These are phyloP conservation scores for Desoria tigrina DNA, from an alignment of 2,888 invertebrate species.

Conservation along the genomic window DNA sequence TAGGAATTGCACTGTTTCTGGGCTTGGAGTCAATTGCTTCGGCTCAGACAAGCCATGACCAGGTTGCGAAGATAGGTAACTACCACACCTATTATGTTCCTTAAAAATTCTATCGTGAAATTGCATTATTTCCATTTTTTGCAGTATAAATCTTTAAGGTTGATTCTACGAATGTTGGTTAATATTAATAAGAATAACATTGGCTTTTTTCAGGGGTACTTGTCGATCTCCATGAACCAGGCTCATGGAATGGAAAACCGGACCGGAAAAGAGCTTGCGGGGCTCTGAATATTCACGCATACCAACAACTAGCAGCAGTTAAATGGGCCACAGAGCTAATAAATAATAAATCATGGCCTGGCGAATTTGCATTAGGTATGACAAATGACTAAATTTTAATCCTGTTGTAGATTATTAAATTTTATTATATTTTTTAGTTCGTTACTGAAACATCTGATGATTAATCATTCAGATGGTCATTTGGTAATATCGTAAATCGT, in stretches of 20 bases:
- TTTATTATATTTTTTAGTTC: neutral
- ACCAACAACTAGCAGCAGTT: constrained; percentile 55
- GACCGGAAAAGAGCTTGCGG: constrained; percentile 43
- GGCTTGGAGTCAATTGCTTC: neutral
- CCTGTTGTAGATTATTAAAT: neutral
- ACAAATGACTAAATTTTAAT: neutral
- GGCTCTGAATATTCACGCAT: constrained; percentile 52
- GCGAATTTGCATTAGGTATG: constrained; percentile 54
- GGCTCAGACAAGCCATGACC: neutral
- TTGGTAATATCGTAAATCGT: too few relatives aligned
- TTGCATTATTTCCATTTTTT: neutral
- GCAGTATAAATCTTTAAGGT: neutral
- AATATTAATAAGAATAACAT: neutral
- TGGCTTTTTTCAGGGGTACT: constrained; percentile 47
- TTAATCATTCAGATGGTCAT: too few relatives aligned
- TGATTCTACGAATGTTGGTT: neutral
- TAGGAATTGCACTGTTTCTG: neutral
- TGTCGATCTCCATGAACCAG: constrained; percentile 52
- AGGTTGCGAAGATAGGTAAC: constrained; percentile 12
- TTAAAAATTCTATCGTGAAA: neutral
- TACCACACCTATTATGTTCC: neutral
- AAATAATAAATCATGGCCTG: constrained; percentile 55
- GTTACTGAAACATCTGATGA: too few relatives aligned
- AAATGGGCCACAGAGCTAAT: constrained; percentile 55
- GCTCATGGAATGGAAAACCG: constrained; percentile 30